These are phyloP conservation scores for Heterodera carotae DNA, from an alignment of 1,140 invertebrate species.

Conservation along the genomic window DNA sequence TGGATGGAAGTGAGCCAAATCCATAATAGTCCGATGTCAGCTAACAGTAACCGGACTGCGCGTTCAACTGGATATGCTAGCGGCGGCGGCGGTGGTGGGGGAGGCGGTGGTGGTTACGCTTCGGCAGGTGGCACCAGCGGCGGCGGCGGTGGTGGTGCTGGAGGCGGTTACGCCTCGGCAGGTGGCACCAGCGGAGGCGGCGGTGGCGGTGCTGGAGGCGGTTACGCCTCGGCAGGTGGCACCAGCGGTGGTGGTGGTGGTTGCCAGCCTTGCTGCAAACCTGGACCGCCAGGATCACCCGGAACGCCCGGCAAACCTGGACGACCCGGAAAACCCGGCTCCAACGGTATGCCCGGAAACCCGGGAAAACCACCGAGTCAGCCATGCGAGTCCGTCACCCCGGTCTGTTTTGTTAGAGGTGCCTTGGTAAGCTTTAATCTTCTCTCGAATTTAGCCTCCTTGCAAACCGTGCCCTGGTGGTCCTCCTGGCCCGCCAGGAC, in stretches of 20 bases:
- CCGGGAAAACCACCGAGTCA: conserved; percentile 40
- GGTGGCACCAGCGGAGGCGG: no score
- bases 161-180: no score
- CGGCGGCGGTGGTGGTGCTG: no score
- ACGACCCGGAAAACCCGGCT: conserved; percentile 41
- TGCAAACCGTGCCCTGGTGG: conserved; percentile 45
- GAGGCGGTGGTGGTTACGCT: conserved; percentile 20
- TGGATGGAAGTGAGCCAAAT: conserved; percentile 57
- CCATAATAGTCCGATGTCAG: conserved; percentile 32
- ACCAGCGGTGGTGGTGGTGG: conserved; percentile 42
- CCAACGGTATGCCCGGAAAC: conserved; percentile 41
- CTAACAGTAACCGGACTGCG: conserved; percentile 51
- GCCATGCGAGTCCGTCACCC: conserved; percentile 42
- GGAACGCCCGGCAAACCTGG: conserved; percentile 41
- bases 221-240: background rate
- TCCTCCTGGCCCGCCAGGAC: conserved; percentile 44
- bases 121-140: background rate
- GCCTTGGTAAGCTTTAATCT: conserved; percentile 48
- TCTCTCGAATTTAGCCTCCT: conserved; percentile 27
- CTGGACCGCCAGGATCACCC: conserved; percentile 47
- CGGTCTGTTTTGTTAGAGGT: conserved; percentile 54
- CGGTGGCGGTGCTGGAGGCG: no score
- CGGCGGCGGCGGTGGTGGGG: conserved; percentile 40
- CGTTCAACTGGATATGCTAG: conserved; percentile 60
- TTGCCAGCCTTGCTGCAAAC: conserved; percentile 56